phyloP scores from a whole-genome alignment of 2,113 vertebrate species.

The Python bivittatus region DNA sequence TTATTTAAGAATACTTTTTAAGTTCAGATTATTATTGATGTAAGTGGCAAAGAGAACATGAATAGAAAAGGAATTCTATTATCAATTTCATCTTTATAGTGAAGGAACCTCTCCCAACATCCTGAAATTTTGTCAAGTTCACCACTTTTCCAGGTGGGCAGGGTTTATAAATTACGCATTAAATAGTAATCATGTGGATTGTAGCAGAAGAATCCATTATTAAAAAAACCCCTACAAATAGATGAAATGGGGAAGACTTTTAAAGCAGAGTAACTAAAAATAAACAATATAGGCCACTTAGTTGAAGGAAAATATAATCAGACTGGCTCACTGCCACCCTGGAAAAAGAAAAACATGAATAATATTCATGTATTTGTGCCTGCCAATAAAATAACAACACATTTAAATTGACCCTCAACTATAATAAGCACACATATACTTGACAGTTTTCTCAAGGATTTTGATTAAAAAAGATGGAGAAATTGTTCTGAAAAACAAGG shows the following conservation, averaged over 20 bases:
- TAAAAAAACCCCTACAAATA: not conserved
- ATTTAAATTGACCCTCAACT: not conserved
- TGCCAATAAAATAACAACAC: not conserved
- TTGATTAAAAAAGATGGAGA: not conserved
- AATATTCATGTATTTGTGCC: not conserved
- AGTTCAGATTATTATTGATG: not conserved
- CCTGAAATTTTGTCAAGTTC: not conserved
- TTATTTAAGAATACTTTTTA: not conserved
- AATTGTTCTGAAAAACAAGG: not conserved
- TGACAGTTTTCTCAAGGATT: not conserved
- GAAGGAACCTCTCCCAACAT: not conserved
- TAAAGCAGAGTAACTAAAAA: not conserved
- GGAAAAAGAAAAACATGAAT: not conserved
- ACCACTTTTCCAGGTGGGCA: not conserved
- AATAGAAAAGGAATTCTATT: not conserved
- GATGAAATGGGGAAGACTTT: not conserved
- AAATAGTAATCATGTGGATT: not conserved
- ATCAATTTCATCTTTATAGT: not conserved
- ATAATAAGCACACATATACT: not conserved
- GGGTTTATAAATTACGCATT: not conserved
- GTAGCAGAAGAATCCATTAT: not conserved
- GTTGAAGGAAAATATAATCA: not conserved
- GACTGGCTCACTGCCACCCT: not conserved
- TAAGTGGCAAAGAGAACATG: not conserved
- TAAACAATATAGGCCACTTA: not conserved